Evolutionary conservation across 2,797 vertebrate species (phyloP), one percentile per base, ranked within the genome.

Genomic region (Notamacropus eugenii): DNA sequence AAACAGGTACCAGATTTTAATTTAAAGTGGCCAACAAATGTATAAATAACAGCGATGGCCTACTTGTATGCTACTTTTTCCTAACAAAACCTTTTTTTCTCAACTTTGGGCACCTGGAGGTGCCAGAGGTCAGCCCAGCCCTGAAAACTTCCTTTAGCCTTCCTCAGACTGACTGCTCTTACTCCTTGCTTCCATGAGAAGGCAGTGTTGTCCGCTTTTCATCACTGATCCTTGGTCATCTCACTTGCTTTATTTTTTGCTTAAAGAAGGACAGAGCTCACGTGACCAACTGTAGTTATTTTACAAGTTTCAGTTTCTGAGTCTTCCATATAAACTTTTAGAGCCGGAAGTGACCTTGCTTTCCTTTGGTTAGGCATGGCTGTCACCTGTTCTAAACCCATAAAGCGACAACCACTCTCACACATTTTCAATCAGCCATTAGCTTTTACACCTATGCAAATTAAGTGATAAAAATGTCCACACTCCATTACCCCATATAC

Each of bases 31-130:
- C 94, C 87, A 56, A 96, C 74, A 92, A 96, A 91, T 94, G 54
- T 95, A 93, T 95, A 92, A 54, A 54, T 95, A 96, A 97, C 97
- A 98, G 96, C 31, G 2, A 96, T 96, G 96, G 98, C 94, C 91
- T 97, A 97, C 92, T 31, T 98, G 94, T 98, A 98, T 98, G 98
- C 98, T 98, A 98, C 97, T 95, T 96, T 97, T 97, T 95, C 98
- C 96, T 98, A 98, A 98, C 98, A 98, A 98, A 98, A 87, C 97
- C 91, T 93, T 97, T 98, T 98, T 98, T 98, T 98, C 67, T 74
- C n/a, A 74, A 22, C 67, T 74, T 40, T 40, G 67, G n/a, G 6
- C 19, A 40, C 4, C 13, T n/a, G 4, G 31, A n/a, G 34, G 14
- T 67, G 34, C n/a, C 28, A 29, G 58, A 59, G 58, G 28, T 9